These are phyloP conservation scores for Mimumesa dahlbomi DNA, from an alignment of 2,888 invertebrate species.

Conservation along the genomic window DNA sequence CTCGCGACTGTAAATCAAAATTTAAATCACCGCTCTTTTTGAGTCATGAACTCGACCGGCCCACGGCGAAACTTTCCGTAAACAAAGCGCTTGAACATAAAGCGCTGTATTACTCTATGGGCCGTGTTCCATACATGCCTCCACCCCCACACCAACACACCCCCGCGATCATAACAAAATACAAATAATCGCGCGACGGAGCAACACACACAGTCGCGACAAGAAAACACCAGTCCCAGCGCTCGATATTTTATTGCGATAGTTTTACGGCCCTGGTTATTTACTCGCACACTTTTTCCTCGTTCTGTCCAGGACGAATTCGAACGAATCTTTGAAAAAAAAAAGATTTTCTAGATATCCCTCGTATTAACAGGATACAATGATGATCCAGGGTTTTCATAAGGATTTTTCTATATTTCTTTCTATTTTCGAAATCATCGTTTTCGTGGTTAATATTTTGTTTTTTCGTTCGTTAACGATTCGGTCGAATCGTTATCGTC, in stretches of 20 bases:
- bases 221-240: conserved; percentile 21
- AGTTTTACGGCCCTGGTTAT: conserved; percentile 49
- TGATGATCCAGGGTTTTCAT: too few species aligned
- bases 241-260: conserved; percentile 42
- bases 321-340: neutral
- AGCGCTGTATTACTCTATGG: conserved; percentile 1
- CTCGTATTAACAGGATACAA: too few species aligned
- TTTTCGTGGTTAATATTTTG: too few species aligned
- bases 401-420: too few species aligned
- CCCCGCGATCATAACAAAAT: conserved; percentile 24
- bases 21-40: conserved; percentile 20
- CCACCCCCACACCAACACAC: neutral
- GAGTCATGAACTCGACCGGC: neutral
- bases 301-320: neutral
- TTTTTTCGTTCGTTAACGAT: too few species aligned
- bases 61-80: conserved; percentile 3
- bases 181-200: conserved; percentile 31
- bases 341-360: neutral
- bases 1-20: conserved; percentile 32
- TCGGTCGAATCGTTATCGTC: too few species aligned
- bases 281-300: conserved; percentile 25
- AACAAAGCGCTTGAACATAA: conserved; percentile 8
- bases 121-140: neutral
- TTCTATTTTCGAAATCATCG: too few species aligned
- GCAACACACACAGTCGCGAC: conserved; percentile 5